Conservation (phyloP, 2,888 invertebrate species). For the Hydropsyche betteni region DNA sequence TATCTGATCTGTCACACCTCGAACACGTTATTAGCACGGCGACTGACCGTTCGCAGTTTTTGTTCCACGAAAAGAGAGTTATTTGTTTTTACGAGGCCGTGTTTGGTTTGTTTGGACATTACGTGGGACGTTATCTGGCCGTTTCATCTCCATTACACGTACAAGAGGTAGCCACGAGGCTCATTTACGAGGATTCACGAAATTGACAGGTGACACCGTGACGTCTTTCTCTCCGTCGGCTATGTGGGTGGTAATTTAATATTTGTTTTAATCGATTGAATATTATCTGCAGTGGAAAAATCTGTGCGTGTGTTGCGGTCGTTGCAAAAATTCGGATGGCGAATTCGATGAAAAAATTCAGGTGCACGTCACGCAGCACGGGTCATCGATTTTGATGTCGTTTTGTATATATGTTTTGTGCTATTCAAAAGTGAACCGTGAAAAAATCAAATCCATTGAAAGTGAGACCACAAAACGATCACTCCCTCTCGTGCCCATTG, state of each 20-base stretch:
- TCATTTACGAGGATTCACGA: conserved; percentile 7
- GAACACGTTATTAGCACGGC: conserved; percentile 45
- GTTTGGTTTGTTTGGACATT: conserved; percentile 24
- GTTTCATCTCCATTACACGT: conserved; percentile 29
- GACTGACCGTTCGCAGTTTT: conserved; percentile 3
- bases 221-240: conserved; percentile 16
- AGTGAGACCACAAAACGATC: conserved; percentile 47
- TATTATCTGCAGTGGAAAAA: too few species aligned
- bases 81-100: conserved; percentile 41
- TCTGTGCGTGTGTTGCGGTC: too few species aligned
- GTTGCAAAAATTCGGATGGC: not conserved
- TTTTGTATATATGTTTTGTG: conserved; percentile 18
- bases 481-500: conserved; percentile 43
- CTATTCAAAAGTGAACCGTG: not conserved
- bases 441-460: conserved; percentile 41
- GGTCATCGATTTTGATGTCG: conserved; percentile 36
- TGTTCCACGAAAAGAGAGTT: conserved; percentile 19
- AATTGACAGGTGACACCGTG: conserved; percentile 35
- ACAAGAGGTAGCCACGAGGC: conserved; percentile 4
- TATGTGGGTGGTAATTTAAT: conserved; percentile 39
- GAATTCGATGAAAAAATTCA: conserved; percentile 33
- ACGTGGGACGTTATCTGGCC: conserved; percentile 14
- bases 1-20: conserved; percentile 41
- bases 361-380: conserved; percentile 48
- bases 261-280: too few species aligned